A percentile compares a stretch with the other conserved stretches of the same genome.
Conservation (phyloP, 2,888 invertebrate species). For the Yponomeuta evonymella region DNA sequence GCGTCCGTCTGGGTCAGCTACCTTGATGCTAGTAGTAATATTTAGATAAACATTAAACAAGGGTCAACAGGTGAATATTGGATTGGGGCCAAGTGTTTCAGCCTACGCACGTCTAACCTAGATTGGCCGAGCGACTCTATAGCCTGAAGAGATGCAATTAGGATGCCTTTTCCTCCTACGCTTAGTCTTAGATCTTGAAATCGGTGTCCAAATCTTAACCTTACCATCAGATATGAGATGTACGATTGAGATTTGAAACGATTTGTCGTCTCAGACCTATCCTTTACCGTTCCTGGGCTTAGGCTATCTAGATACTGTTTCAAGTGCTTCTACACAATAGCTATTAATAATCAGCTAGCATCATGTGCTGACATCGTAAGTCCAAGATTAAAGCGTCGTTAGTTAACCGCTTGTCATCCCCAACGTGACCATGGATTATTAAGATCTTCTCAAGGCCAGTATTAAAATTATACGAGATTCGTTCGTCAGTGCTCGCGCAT, state of each 20-base stretch:
- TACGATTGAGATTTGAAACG: not conserved
- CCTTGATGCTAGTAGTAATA: conserved; percentile 54
- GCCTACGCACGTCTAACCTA: conserved; percentile 48
- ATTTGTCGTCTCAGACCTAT: too few relatives aligned
- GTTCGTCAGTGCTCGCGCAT: not conserved
- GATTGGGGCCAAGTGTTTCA: conserved; percentile 47
- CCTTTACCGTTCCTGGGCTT: too few relatives aligned
- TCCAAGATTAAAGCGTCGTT: too few relatives aligned
- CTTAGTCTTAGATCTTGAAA: conserved; percentile 41
- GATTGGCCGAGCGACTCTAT: not conserved
- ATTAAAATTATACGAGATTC: not conserved
- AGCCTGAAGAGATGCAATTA: not conserved
- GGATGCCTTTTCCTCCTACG: not conserved
- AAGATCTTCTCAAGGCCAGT: too few relatives aligned
- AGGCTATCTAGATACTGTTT: too few relatives aligned
- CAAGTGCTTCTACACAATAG: too few relatives aligned
- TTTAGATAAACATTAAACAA: conserved; percentile 63
- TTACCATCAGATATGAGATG: conserved; percentile 40
- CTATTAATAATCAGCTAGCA: too few relatives aligned
- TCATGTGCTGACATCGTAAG: too few relatives aligned
- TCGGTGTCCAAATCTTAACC: conserved; percentile 62
- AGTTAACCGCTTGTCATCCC: too few relatives aligned
- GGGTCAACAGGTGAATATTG: conserved; percentile 70
- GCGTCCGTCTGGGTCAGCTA: conserved; percentile 37
- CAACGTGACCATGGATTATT: too few relatives aligned